These are phyloP conservation scores for Maniola hyperantus DNA, from an alignment of 2,888 invertebrate species.

Conservation along the genomic window DNA sequence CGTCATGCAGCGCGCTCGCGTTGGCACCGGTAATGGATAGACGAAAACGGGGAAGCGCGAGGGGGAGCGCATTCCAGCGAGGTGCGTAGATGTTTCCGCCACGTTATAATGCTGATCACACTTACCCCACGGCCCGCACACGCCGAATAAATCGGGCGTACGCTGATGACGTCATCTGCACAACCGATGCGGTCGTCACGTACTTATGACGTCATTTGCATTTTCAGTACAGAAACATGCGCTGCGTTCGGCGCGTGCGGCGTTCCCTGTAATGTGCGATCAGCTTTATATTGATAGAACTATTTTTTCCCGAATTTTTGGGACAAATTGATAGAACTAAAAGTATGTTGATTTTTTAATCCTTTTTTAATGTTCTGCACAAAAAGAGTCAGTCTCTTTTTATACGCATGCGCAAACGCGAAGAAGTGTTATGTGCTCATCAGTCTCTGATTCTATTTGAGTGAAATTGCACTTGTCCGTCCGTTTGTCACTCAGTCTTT, in stretches of 20 bases:
- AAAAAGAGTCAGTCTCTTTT: background rate
- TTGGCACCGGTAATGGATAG: too few species aligned
- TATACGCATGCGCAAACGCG: too few species aligned
- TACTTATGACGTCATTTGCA: background rate
- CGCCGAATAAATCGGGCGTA: background rate
- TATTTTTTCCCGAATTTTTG: too few species aligned
- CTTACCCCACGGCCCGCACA: background rate
- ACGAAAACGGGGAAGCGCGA: too few species aligned
- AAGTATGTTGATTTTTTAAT: background rate
- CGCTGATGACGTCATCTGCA: background rate
- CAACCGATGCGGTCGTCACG: background rate
- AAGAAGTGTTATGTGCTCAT: too few species aligned
- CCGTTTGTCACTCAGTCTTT: too few species aligned
- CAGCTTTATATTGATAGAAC: background rate
- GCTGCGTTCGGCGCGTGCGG: background rate
- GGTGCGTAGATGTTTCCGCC: too few species aligned
- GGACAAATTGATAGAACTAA: background rate
- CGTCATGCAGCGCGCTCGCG: too few species aligned
- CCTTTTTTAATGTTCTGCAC: background rate
- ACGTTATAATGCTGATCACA: background rate
- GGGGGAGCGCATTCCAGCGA: too few species aligned
- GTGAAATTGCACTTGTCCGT: too few species aligned
- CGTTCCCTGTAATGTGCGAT: background rate
- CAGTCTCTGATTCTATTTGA: too few species aligned
- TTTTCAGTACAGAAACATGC: background rate